Base-by-base conservation (phyloP, 30 jellyfish, hydroid and myxozoan species). In the Aurelia sp. region DNA sequence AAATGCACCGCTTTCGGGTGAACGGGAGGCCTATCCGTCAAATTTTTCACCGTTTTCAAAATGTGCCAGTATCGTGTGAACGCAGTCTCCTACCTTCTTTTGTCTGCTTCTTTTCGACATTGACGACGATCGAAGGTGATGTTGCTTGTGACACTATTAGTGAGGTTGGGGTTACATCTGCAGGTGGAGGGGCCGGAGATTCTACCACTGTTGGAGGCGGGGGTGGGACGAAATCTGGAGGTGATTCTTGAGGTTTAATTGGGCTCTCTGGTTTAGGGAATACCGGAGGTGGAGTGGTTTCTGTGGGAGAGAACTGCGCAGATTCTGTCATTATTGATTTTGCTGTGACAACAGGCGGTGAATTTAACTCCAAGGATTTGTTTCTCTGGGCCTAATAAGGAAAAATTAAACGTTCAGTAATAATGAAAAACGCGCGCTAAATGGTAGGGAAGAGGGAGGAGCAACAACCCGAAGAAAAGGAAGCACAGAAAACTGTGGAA, bases 301-400 rank as follows among this genome's bases (percentile, higher is more conserved):
- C 74, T 3, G 86, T 79, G 27, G 84, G 51, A 3, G 82, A 57
- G 37, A 71, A 69, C 21, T 77, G 90, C 23, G 87, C 23, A 11
- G 96, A 71, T 35, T 84, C 93, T 13, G 86, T 84, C 65, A 84
- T 73, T 27, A 84, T 84, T 41, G 93, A 84, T 47, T 63, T 72
- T 18, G 87, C 82, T 6, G 91, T 70, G 31, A 81, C 85, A 40
- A 81, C 91, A 1, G 91, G 68, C 6, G 90, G 83, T 40, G 51
- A 40, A 44, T 44, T 44, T 10, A 44, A 44, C 55, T 44, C 55
- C 55, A 44, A 44, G 55, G 55, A 44, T 13, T 5, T 12, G 55
- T 44, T 44, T 44, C 55, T 44, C 10, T 44, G 55, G 15, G 55
- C 55, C 55, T 44, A 44, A 3, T 3, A 44, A 13, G 3, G 55